These are phyloP conservation scores for Pangasius mekongensis DNA, from an alignment of 2,797 vertebrate species.

Conservation along the genomic window DNA sequence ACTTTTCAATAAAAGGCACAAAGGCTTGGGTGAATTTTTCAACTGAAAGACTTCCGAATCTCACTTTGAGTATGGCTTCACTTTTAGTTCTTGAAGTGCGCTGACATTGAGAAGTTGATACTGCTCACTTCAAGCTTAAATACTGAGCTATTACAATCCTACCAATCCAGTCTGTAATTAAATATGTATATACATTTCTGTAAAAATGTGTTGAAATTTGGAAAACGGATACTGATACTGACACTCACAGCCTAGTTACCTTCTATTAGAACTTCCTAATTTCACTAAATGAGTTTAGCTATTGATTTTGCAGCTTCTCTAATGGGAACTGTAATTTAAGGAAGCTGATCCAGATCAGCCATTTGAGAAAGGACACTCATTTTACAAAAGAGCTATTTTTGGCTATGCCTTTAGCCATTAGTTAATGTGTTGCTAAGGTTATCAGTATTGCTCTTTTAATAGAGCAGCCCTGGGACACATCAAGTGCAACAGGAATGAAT, in stretches of 20 bases:
- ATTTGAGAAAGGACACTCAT: conserved; percentile 10
- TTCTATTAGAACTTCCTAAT: not conserved
- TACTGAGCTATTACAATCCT: not conserved
- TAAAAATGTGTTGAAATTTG: not conserved
- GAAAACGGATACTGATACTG: not conserved
- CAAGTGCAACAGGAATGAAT: not conserved
- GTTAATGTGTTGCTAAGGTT: conserved; percentile 36
- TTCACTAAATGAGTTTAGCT: not conserved
- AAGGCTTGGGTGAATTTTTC: not conserved
- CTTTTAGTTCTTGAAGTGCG: not conserved
- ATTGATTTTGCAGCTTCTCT: not conserved
- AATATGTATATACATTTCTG: not conserved
- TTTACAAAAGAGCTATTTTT: not conserved
- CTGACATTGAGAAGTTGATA: not conserved
- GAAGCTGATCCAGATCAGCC: conserved; percentile 31
- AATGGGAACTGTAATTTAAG: not conserved
- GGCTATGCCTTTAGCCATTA: conserved; percentile 14
- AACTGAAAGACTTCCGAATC: not conserved
- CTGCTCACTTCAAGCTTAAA: not conserved
- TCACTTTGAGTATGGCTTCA: not conserved
- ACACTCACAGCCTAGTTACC: not conserved
- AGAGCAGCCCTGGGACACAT: not conserved
- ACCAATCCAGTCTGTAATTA: not conserved
- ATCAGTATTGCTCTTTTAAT: conserved; percentile 29
- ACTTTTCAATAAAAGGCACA: not conserved